Conservation (phyloP, 2,113 vertebrate genomes). For the Leptobrachium ailaonicum region DNA sequence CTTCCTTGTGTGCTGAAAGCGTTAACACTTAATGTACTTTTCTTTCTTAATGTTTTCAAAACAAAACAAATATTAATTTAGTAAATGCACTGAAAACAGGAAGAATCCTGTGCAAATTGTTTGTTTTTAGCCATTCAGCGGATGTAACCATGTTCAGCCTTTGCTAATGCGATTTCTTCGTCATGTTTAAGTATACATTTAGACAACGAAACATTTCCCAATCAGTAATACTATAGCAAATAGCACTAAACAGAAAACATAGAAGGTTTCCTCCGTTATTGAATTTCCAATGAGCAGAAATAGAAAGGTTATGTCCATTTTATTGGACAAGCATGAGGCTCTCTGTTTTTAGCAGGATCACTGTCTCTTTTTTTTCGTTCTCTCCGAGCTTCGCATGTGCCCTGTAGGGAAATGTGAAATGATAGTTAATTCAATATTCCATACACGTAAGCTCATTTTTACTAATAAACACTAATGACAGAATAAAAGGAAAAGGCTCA, state of each 20-base stretch:
- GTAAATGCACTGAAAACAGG: not conserved
- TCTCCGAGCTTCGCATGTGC: not conserved
- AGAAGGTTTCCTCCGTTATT: slow-evolving; percentile 27
- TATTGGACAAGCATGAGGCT: slow-evolving; percentile 13
- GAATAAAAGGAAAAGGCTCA: not conserved
- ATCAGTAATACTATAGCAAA: not conserved
- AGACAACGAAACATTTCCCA: slow-evolving; percentile 20
- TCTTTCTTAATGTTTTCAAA: too few relatives aligned
- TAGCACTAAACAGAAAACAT: not conserved
- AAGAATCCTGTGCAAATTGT: not conserved
- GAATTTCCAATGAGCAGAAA: slow-evolving; percentile 38
- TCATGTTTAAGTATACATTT: slow-evolving; percentile 22
- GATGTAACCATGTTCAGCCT: slow-evolving; percentile 15
- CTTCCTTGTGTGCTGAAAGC: too few relatives aligned
- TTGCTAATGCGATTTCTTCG: slow-evolving; percentile 28
- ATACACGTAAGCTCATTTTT: not conserved
- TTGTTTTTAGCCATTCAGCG: slow-evolving; percentile 8
- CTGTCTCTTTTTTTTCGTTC: not conserved
- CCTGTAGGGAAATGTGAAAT: slow-evolving; percentile 13
- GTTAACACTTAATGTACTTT: too few relatives aligned
- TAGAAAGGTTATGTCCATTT: slow-evolving; percentile 31
- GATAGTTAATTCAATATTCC: slow-evolving; percentile 4
- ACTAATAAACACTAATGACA: not conserved
- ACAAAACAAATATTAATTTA: too few relatives aligned
- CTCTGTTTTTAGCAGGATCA: slow-evolving; percentile 25